Percentiles rank a stretch among this genome's conserved stretches.
Conservation (phyloP, 2,797 vertebrate species). For the Oreochromis mossambicus region DNA sequence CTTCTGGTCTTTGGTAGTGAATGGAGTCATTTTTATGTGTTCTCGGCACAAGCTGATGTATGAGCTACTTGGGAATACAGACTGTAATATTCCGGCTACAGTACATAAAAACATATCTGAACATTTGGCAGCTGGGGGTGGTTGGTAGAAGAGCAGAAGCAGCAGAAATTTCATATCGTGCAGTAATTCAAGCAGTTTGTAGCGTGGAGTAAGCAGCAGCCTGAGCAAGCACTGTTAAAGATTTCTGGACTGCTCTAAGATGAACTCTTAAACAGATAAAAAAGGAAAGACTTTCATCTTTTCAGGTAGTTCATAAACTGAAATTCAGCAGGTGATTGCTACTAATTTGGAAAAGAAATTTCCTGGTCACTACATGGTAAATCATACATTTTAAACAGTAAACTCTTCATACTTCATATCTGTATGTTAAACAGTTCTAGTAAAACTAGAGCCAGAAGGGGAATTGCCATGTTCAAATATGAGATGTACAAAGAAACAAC, state of each 20-base stretch:
- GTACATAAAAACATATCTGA: conserved; percentile 56
- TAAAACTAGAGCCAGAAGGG: background rate
- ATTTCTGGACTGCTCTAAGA: background rate
- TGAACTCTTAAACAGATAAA: background rate
- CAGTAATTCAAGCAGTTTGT: conserved; percentile 40
- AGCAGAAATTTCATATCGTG: conserved; percentile 39
- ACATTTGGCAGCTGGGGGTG: conserved; percentile 28
- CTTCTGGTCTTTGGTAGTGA: conserved; percentile 6
- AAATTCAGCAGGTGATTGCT: background rate
- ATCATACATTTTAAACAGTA: background rate
- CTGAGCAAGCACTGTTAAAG: background rate
- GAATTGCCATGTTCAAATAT: background rate
- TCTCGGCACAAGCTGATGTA: conserved; percentile 40
- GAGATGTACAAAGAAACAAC: background rate
- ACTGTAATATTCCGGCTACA: conserved; percentile 16
- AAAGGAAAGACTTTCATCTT: background rate
- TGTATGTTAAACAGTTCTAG: background rate
- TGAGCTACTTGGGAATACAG: conserved; percentile 10
- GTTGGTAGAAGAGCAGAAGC: conserved; percentile 40
- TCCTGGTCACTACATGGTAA: background rate
- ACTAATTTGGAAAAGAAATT: background rate
- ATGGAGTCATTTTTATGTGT: conserved; percentile 48
- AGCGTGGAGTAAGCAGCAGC: background rate
- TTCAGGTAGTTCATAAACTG: background rate
- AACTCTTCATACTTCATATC: background rate